Conservation (phyloP, 2,113 vertebrate species). For the Melospiza melodia region DNA sequence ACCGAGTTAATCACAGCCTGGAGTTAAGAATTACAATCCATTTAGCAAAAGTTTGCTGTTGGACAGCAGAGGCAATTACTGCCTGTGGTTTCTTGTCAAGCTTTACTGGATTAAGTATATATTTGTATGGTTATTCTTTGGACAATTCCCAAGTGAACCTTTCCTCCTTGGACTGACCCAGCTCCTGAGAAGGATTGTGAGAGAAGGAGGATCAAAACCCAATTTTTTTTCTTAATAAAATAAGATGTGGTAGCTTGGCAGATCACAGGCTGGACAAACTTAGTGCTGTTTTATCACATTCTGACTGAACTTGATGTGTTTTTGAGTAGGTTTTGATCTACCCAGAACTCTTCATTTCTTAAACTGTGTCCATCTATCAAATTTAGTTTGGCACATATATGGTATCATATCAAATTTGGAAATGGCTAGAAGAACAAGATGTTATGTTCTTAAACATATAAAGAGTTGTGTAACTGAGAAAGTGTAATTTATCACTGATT, state of each 20-base stretch:
- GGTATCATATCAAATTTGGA: not conserved
- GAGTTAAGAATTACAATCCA: not conserved
- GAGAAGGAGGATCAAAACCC: not conserved
- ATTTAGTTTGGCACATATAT: not conserved
- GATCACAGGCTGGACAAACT: not conserved
- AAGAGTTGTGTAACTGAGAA: not conserved
- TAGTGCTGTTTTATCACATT: not conserved
- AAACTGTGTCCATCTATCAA: not conserved
- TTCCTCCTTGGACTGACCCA: not conserved
- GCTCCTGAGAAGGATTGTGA: not conserved
- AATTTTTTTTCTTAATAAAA: not conserved
- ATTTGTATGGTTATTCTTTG: not conserved
- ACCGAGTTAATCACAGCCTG: not conserved
- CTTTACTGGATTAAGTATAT: not conserved
- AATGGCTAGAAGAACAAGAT: not conserved
- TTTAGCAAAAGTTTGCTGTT: not conserved
- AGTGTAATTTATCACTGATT: not conserved
- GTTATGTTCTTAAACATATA: not conserved
- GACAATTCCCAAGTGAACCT: not conserved
- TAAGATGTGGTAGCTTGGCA: not conserved
- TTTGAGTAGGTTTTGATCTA: not conserved
- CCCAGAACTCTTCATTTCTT: not conserved
- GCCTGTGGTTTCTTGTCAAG: not conserved
- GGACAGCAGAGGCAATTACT: not conserved
- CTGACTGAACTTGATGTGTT: not conserved